Percentiles rank a stretch among this genome's conserved stretches.
These are phyloP conservation scores for Ataeniobius toweri DNA, from an alignment of 2,797 vertebrate species.

Conservation along the genomic window DNA sequence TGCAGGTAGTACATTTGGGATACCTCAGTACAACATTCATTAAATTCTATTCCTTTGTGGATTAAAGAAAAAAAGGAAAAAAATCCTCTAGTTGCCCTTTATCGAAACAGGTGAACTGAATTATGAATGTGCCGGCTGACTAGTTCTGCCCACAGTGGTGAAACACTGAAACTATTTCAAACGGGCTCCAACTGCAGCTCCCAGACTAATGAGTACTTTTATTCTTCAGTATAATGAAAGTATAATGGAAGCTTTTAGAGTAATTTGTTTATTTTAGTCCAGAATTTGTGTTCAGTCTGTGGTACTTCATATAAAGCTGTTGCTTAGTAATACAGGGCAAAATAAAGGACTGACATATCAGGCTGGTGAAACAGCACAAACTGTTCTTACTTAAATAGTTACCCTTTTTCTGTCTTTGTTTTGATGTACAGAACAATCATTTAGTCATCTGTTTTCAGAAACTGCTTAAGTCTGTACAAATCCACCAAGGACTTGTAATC, in stretches of 20 bases:
- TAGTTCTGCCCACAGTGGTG: background rate
- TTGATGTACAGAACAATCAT: background rate
- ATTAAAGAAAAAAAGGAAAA: background rate
- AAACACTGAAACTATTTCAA: background rate
- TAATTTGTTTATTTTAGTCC: background rate
- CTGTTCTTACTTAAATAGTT: background rate
- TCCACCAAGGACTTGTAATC: too few species aligned
- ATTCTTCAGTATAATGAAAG: background rate
- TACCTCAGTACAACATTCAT: constrained; percentile 19
- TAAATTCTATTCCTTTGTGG: constrained; percentile 3
- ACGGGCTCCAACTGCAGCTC: background rate
- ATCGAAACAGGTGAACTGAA: constrained; percentile 22
- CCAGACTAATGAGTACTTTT: constrained; percentile 6
- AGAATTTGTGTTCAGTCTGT: background rate
- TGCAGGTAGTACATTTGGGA: background rate
- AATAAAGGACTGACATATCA: background rate
- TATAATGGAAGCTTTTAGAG: constrained; percentile 1
- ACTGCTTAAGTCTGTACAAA: background rate
- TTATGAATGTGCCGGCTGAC: constrained; percentile 15
- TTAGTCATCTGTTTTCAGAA: background rate
- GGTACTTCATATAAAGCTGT: background rate
- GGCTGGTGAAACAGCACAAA: background rate
- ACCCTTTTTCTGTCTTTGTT: background rate
- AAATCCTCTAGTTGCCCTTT: background rate
- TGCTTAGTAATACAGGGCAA: background rate